Conservation (phyloP, 30 jellyfish, hydroid and myxozoan species). For the Aurelia sp. region DNA sequence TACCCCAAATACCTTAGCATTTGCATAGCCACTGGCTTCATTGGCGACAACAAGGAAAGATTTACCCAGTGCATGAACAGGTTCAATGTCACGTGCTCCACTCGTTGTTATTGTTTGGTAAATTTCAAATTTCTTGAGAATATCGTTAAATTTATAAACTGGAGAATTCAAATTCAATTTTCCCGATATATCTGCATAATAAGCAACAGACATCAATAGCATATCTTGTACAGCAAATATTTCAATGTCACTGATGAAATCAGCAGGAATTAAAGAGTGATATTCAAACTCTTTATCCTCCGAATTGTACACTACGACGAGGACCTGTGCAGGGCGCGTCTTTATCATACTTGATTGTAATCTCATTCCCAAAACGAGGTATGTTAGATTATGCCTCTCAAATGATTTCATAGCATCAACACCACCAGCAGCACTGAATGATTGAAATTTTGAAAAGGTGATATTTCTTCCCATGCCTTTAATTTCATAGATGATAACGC, state of each 20-base stretch:
- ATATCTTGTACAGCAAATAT: background rate
- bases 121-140: constrained; percentile 6
- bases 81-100: constrained; percentile 84
- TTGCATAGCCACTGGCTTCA: constrained; percentile 57
- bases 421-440: constrained; percentile 56
- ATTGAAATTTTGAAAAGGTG: constrained; percentile 40
- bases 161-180: constrained; percentile 53
- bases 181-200: constrained; percentile 46
- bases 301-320: constrained; percentile 48
- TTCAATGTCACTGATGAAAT: constrained; percentile 78
- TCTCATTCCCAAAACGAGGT: constrained; percentile 72
- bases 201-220: constrained; percentile 65
- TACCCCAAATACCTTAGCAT: constrained; percentile 20
- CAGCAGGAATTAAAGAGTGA: constrained; percentile 68
- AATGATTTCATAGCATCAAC: constrained; percentile 73
- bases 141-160: constrained; percentile 54
- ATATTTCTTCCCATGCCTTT: background rate
- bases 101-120: constrained; percentile 69
- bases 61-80: constrained; percentile 37
- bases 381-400: constrained; percentile 31
- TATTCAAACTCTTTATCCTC: constrained; percentile 36
- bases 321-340: constrained; percentile 51
- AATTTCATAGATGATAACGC: constrained; percentile 56
- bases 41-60: constrained; percentile 72
- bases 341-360: constrained; percentile 9